These are phyloP conservation scores for Eonycteris spelaea DNA, from an alignment of 2,113 vertebrate genomes.

Conservation along the genomic window DNA sequence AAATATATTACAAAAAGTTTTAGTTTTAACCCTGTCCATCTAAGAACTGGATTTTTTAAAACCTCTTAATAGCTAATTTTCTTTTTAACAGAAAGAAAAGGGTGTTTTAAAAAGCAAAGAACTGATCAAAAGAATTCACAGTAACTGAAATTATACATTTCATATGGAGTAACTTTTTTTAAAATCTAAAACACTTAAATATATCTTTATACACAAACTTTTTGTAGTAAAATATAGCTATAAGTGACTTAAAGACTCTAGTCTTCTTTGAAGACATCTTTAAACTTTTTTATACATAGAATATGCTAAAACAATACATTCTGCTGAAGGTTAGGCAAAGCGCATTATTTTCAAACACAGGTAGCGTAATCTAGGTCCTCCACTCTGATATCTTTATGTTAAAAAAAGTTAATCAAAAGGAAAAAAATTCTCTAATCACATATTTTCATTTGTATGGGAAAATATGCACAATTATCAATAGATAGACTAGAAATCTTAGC, in stretches of 20 bases:
- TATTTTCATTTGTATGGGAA: not conserved
- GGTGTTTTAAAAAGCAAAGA: conserved; percentile 69
- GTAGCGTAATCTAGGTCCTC: conserved; percentile 78
- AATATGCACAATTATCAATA: not conserved
- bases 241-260: conserved; percentile 90
- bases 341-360: conserved; percentile 84
- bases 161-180: conserved; percentile 82
- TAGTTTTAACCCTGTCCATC: conserved; percentile 69
- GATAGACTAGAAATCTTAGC: not conserved
- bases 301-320: conserved; percentile 90
- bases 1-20: conserved; percentile 81
- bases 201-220: conserved; percentile 88
- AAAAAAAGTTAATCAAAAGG: conserved; percentile 30
- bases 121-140: conserved; percentile 88
- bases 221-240: conserved; percentile 92
- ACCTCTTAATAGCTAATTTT: conserved; percentile 75
- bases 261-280: conserved; percentile 91
- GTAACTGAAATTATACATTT: conserved; percentile 87
- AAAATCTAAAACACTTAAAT: conserved; percentile 85
- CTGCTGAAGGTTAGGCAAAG: conserved; percentile 90
- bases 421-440: not conserved
- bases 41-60: conserved; percentile 75
- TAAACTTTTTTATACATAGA: conserved; percentile 87
- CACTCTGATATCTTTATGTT: conserved; percentile 57
- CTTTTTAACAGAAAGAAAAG: conserved; percentile 75